phyloP scores from a whole-genome alignment of 2,113 vertebrate species.

The Scopus umbretta region DNA sequence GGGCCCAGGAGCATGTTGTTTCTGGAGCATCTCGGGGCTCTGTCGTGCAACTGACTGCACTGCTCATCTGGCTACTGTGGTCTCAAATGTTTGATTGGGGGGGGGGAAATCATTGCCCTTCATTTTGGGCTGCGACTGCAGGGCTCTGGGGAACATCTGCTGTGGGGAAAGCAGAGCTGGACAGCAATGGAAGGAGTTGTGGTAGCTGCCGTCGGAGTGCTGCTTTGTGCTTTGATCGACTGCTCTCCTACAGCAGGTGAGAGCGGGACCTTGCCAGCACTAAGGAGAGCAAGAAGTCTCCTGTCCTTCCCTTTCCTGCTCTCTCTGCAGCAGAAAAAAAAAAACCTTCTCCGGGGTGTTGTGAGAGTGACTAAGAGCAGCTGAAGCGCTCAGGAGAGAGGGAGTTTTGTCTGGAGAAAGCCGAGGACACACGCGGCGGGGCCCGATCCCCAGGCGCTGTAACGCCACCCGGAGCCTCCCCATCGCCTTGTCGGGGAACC shows the following conservation, averaged over 20 bases:
- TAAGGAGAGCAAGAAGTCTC: neutral
- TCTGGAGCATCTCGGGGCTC: neutral
- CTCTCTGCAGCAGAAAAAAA: neutral
- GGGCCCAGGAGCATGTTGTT: neutral
- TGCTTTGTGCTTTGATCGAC: neutral
- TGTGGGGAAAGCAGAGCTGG: neutral
- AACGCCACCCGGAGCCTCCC: neutral
- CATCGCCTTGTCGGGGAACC: neutral
- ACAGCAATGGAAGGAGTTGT: rapidly evolving
- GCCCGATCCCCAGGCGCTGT: constrained; percentile 10
- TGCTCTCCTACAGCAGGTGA: neutral
- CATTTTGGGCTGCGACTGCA: neutral
- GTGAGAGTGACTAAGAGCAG: constrained; percentile 22
- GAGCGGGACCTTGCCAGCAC: neutral
- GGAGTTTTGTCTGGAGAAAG: neutral
- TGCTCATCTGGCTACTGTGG: neutral
- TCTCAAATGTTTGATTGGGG: neutral
- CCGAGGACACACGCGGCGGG: neutral
- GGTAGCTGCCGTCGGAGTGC: neutral
- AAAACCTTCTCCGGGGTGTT: neutral
- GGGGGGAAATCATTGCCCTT: neutral
- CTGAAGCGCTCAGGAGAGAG: neutral
- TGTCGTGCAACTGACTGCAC: neutral
- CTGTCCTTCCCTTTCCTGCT: neutral
- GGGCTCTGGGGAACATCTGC: neutral